A percentile compares a stretch with the other conserved stretches of the same genome.
Conservation (phyloP, 2,113 vertebrate genomes). For the Eubucco bourcierii region DNA sequence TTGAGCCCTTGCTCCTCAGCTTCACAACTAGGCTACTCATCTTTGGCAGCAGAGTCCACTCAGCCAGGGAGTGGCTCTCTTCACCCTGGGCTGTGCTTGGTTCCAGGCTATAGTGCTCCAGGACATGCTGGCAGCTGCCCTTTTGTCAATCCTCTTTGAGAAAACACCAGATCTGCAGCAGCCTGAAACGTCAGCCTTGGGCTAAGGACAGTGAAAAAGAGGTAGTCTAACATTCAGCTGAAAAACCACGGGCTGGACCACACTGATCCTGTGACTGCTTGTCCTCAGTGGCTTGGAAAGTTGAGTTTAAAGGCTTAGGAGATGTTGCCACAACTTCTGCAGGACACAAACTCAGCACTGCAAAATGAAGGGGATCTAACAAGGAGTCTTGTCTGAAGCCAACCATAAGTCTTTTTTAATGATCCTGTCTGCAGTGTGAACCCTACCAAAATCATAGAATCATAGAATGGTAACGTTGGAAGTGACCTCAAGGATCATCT, state of each 20-base stretch:
- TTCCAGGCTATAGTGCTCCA: accelerated
- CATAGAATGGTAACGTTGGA: too few relatives aligned
- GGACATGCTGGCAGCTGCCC: background rate
- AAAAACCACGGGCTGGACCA: background rate
- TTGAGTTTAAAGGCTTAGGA: background rate
- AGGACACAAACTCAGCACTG: background rate
- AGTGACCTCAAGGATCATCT: too few relatives aligned
- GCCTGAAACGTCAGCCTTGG: background rate
- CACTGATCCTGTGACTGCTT: background rate
- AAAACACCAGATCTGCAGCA: background rate
- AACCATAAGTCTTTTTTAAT: background rate
- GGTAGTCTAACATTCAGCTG: background rate
- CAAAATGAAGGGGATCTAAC: background rate
- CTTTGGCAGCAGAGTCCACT: background rate
- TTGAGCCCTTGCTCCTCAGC: background rate
- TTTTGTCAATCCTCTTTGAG: background rate
- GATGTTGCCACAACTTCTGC: background rate
- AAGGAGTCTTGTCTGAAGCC: background rate
- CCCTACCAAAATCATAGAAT: too few relatives aligned
- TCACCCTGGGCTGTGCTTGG: background rate
- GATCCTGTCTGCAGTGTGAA: background rate
- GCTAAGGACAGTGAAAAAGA: background rate
- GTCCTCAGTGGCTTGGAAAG: background rate
- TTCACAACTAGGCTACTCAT: background rate
- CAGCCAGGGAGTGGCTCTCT: background rate